These are phyloP conservation scores for Indri indri DNA, from an alignment of 2,113 vertebrate species.

Conservation along the genomic window DNA sequence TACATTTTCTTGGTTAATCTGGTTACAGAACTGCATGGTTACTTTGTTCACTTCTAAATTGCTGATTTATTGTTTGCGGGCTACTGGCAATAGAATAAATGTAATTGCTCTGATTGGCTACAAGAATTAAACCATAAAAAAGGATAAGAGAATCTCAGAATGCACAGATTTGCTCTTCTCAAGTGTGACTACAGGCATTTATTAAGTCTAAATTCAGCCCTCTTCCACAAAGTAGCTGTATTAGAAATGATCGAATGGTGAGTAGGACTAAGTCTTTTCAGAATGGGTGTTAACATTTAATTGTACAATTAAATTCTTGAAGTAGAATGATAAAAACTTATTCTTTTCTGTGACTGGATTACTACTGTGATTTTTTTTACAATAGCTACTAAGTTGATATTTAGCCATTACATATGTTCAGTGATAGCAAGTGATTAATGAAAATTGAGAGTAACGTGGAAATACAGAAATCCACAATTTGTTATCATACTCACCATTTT, in stretches of 20 bases:
- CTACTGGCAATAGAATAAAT: not conserved
- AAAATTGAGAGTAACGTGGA: not conserved
- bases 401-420: not conserved
- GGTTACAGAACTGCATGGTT: not conserved
- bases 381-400: not conserved
- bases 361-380: not conserved
- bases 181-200: not conserved
- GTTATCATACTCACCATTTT: not conserved
- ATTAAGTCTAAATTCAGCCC: not conserved
- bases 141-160: not conserved
- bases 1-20: not conserved
- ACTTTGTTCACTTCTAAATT: not conserved
- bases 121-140: constrained; percentile 16
- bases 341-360: not conserved
- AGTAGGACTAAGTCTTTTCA: not conserved
- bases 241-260: not conserved
- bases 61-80: not conserved
- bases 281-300: not conserved
- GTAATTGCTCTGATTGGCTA: not conserved
- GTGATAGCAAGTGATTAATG: not conserved
- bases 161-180: not conserved
- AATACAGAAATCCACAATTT: not conserved
- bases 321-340: not conserved
- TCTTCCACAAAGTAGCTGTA: not conserved
- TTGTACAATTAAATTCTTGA: not conserved